Evolutionary conservation across 2,797 vertebrate species (phyloP).

Genomic region (Sciaenops ocellatus): DNA sequence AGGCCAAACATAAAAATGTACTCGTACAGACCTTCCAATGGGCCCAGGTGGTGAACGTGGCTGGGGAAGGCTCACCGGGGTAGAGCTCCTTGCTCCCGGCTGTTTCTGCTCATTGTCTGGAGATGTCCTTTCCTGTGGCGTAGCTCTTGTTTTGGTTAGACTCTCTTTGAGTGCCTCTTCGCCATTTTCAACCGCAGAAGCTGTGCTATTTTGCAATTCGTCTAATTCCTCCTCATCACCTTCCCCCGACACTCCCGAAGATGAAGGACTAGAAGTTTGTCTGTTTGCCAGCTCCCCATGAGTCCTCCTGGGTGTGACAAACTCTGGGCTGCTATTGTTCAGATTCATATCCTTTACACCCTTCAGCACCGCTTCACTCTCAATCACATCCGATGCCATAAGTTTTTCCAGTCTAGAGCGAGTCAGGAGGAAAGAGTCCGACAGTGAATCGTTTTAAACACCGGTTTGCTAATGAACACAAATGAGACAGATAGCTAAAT

Average conservation of each 20-base stretch:
- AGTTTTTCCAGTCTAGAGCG: constrained; percentile 14
- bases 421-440: too few species aligned
- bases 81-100: constrained; percentile 58
- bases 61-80: constrained; percentile 68
- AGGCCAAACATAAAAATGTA: neutral
- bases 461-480: neutral
- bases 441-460: neutral
- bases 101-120: constrained; percentile 72
- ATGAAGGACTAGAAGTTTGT: constrained; percentile 67
- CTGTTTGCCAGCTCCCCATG: constrained; percentile 57
- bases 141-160: constrained; percentile 65
- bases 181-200: constrained; percentile 63
- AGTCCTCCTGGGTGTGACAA: constrained; percentile 81
- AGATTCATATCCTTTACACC: constrained; percentile 63
- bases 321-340: constrained; percentile 76
- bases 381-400: constrained; percentile 84
- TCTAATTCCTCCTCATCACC: constrained; percentile 67
- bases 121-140: constrained; percentile 67
- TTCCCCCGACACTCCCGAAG: constrained; percentile 75
- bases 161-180: constrained; percentile 60
- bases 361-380: constrained; percentile 73
- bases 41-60: constrained; percentile 60
- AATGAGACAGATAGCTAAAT: constrained; percentile 2
- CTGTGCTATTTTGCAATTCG: constrained; percentile 53
- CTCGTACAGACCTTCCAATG: constrained; percentile 79